These are phyloP conservation scores for Microcebus griseorufus DNA, from an alignment of 2,113 vertebrate genomes.

Conservation along the genomic window DNA sequence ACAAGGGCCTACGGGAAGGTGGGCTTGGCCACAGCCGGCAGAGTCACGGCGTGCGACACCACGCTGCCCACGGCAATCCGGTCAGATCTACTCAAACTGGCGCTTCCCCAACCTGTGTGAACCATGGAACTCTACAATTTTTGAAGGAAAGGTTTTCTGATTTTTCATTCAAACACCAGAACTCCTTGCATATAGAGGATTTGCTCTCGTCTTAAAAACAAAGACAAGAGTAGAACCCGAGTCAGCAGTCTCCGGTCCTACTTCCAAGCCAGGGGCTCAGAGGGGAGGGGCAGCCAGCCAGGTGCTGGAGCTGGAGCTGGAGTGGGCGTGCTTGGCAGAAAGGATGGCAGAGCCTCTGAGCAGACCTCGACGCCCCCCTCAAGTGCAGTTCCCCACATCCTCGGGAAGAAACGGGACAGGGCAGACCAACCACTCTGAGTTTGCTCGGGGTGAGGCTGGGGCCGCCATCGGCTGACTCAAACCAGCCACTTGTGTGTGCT, in stretches of 20 bases:
- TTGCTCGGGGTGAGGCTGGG: too few relatives aligned
- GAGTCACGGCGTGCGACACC: fast-evolving
- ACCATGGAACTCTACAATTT: not conserved
- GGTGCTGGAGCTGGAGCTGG: not conserved
- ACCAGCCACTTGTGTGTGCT: not conserved
- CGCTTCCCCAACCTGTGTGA: not conserved
- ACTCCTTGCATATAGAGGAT: not conserved
- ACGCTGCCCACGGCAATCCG: fast-evolving
- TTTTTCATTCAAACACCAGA: too few relatives aligned
- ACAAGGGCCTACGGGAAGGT: fast-evolving
- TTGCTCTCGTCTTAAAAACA: not conserved
- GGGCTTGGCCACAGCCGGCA: fast-evolving
- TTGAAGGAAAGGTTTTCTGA: not conserved
- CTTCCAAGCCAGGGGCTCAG: fast-evolving
- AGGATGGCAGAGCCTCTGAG: not conserved
- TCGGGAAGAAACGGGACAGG: not conserved
- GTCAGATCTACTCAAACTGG: fast-evolving
- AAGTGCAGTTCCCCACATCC: fast-evolving
- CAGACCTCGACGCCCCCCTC: not conserved
- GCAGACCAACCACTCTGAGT: not conserved
- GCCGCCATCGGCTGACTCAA: too few relatives aligned
- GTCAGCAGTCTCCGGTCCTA: not conserved
- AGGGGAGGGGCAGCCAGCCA: too few relatives aligned
- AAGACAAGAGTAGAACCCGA: not conserved
- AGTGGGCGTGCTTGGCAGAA: fast-evolving